These are phyloP conservation scores for Amblyopsis rosae DNA, from an alignment of 2,113 vertebrate species.

Conservation along the genomic window DNA sequence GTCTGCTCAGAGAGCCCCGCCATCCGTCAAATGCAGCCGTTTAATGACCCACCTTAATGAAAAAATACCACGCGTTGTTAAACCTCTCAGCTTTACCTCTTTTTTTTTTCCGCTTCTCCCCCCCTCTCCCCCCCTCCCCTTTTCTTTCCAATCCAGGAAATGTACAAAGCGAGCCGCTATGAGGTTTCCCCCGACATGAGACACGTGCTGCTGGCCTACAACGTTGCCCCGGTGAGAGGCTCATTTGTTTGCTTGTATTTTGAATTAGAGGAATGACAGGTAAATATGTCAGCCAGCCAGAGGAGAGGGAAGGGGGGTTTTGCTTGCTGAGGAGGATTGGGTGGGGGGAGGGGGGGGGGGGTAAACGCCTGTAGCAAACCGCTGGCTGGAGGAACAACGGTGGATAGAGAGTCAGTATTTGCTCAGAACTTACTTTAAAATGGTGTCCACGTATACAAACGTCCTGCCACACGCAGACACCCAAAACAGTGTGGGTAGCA, in stretches of 20 bases:
- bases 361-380: conserved; percentile 54
- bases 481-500: too few species aligned
- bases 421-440: too few species aligned
- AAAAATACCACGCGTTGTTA: conserved; percentile 57
- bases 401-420: too few species aligned
- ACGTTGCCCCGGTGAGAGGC: conserved; percentile 86
- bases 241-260: conserved; percentile 63
- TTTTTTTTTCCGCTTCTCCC: too few species aligned
- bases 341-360: conserved; percentile 4
- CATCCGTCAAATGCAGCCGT: conserved; percentile 63
- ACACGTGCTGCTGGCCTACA: conserved; percentile 91
- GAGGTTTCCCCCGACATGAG: conserved; percentile 93
- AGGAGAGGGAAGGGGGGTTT: background rate
- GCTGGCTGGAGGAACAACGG: conserved; percentile 20
- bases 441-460: too few species aligned
- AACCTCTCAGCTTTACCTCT: conserved; percentile 48
- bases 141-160: conserved; percentile 76
- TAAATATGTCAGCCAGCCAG: conserved; percentile 55
- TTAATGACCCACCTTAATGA: conserved; percentile 59
- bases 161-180: conserved; percentile 89
- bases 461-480: too few species aligned
- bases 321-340: conserved; percentile 11
- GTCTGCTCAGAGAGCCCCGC: conserved; percentile 35
- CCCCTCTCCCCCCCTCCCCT: conserved; percentile 19
- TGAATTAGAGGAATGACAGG: conserved; percentile 58